Evolutionary conservation across 1,140 invertebrate species (phyloP).

Genomic region (Eufriesea mexicana): DNA sequence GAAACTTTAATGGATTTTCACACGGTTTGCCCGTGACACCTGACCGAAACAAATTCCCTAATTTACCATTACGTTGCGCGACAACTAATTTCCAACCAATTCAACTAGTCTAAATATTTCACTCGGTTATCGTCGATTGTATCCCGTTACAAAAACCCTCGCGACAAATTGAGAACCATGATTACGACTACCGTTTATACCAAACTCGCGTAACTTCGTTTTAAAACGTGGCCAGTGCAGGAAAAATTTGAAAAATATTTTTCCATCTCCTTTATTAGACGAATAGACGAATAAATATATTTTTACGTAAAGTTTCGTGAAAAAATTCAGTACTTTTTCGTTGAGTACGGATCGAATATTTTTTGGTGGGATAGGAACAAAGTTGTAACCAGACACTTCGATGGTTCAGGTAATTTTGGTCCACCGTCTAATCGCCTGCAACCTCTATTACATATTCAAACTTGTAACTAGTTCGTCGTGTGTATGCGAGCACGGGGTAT

Average conservation of each 20-base stretch:
- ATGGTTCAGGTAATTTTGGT: slow-evolving; percentile 54
- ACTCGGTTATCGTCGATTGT: not conserved
- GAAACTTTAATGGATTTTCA: slow-evolving; percentile 40
- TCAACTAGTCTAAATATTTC: slow-evolving; percentile 39
- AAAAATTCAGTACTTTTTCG: no score
- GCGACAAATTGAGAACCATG: not conserved
- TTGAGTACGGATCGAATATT: slow-evolving; percentile 27
- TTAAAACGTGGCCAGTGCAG: not conserved
- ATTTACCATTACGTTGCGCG: slow-evolving; percentile 44
- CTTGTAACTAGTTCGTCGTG: slow-evolving; percentile 68
- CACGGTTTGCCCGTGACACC: slow-evolving; percentile 49
- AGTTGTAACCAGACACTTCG: slow-evolving; percentile 61
- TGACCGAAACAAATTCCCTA: slow-evolving; percentile 46
- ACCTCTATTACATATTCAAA: slow-evolving; percentile 70
- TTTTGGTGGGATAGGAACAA: slow-evolving; percentile 51
- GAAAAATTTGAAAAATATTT: not conserved
- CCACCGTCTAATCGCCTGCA: slow-evolving; percentile 65
- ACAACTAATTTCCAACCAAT: slow-evolving; percentile 58
- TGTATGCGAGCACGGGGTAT: slow-evolving; percentile 44
- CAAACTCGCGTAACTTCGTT: not conserved
- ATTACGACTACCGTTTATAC: not conserved
- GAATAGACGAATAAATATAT: not conserved
- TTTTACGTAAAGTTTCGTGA: not conserved
- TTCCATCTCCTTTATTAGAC: not conserved
- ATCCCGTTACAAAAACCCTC: not conserved